Evolutionary conservation across 2,797 vertebrate genomes (phyloP), one percentile per base, ranked within the genome.

Genomic region (Heliangelus exortis): DNA sequence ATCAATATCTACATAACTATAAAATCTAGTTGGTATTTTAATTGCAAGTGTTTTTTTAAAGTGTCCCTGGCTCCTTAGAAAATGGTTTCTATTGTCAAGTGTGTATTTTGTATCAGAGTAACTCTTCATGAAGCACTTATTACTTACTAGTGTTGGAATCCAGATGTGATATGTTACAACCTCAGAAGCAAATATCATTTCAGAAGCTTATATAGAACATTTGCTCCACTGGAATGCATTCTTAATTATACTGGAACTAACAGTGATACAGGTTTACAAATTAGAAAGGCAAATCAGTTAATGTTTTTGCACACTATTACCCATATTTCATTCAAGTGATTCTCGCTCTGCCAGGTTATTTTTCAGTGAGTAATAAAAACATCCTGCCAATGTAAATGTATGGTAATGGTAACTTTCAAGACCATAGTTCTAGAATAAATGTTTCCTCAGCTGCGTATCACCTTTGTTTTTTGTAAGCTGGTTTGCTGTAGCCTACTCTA

Each of bases 1-100:
- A 88, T 94, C 72, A 69, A n/a, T 88, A 95, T 91, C 80, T 88
- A 39, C 63, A 72, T n/a, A 57, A 22, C 84, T 91, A 25, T 78
- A 86, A 84, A 77, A 76, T 41, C 9, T 33, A 67, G 33, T 62
- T 78, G 69, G 69, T 43, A 69, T 91, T 94, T 93, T 88, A 84
- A 76, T 69, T 59, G 31, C 63, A 53, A 19, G 16, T 73, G 20
- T 55, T 74, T 62, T 69, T 17, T 47, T 88, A 18, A 66, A 62
- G 25, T 68, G 16, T 54, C 14, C 19, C 20, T 33, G 39, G 55
- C 29, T 12, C 26, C 11, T 36, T 57, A 50, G 31, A 73, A 73
- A 17, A 66, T 14, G 16, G 15, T 55, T 80, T 84, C 18, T 36
- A 8, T 74, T 80, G 94, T 87, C 67, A 67, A 2, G 25, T 43